Conservation (phyloP, 2,888 invertebrate species). For the Phyllotreta cruciferae region DNA sequence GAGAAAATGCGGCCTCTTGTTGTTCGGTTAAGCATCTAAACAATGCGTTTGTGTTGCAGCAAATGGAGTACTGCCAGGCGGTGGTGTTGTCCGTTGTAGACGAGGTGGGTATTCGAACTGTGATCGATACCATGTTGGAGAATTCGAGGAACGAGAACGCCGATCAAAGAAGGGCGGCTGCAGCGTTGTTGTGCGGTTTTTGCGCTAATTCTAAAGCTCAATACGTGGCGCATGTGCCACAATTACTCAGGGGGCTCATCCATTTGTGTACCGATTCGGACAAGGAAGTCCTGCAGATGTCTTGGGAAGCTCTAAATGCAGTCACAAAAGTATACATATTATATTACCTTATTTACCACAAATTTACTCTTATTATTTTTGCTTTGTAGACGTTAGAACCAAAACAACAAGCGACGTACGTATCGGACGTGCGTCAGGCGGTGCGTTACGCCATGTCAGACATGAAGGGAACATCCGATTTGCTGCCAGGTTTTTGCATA, state of each 20-base stretch:
- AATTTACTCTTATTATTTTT: constrained; percentile 23
- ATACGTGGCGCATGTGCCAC: constrained; percentile 86
- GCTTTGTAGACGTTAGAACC: constrained; percentile 75
- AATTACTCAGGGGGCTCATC: constrained; percentile 85
- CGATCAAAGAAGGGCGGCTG: constrained; percentile 79
- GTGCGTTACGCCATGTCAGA: constrained; percentile 90
- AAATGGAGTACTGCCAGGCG: constrained; percentile 90
- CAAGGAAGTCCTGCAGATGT: constrained; percentile 80
- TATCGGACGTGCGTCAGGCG: constrained; percentile 89
- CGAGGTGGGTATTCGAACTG: constrained; percentile 84
- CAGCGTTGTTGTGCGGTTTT: constrained; percentile 87
- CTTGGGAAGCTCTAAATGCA: constrained; percentile 91
- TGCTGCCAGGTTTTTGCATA: constrained; percentile 91
- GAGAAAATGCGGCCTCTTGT: no score
- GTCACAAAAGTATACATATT: constrained; percentile 74
- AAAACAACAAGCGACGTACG: constrained; percentile 84
- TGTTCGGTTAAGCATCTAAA: no score
- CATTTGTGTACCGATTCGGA: constrained; percentile 84
- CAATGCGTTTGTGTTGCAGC: constrained; percentile 63
- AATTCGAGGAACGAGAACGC: constrained; percentile 71
- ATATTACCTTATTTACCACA: neutral
- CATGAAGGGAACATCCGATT: constrained; percentile 72
- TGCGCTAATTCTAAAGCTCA: constrained; percentile 89
- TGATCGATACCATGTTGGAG: constrained; percentile 86
- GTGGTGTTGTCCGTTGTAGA: constrained; percentile 92